These are phyloP conservation scores for Drosophila punjabiensis DNA, from an alignment of 1,140 invertebrate species.

Conservation along the genomic window DNA sequence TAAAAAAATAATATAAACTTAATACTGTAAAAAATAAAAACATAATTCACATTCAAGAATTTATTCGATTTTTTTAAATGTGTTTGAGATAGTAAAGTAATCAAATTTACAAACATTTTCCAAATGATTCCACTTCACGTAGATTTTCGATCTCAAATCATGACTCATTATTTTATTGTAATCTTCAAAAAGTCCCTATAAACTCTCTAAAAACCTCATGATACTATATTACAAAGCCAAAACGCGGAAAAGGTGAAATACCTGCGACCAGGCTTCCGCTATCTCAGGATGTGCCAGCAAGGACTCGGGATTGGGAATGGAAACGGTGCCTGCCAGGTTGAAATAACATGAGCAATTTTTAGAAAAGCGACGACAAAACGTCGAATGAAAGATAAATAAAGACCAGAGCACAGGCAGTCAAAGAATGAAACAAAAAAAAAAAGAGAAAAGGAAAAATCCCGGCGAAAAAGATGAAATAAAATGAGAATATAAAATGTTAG, in stretches of 20 bases:
- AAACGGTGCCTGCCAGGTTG: conserved; percentile 60
- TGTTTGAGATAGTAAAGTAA: not conserved
- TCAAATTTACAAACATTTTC: not conserved
- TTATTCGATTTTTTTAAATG: too few species aligned
- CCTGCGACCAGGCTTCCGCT: conserved; percentile 11
- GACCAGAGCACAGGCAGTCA: conserved; percentile 38
- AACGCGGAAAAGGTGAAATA: conserved; percentile 48
- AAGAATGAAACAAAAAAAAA: conserved; percentile 1
- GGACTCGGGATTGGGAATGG: not conserved
- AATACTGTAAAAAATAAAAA: too few species aligned
- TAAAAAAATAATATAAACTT: not conserved
- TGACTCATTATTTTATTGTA: not conserved
- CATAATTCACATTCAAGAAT: not conserved
- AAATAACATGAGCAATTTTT: conserved; percentile 80
- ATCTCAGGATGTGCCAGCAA: conserved; percentile 5
- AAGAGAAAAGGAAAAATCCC: conserved; percentile 17
- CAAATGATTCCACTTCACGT: too few species aligned
- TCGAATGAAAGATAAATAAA: conserved; percentile 85
- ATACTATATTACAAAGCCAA: conserved; percentile 62
- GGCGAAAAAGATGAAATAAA: conserved; percentile 44
- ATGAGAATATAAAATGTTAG: conserved; percentile 43
- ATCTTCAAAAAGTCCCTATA: too few species aligned
- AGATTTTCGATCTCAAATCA: not conserved
- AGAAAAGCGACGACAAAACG: conserved; percentile 80
- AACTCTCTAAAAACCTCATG: not conserved